A percentile compares a stretch with the other conserved stretches of the same genome.
These are phyloP conservation scores for Myotis planiceps DNA, from an alignment of 2,797 vertebrate genomes.

Conservation along the genomic window DNA sequence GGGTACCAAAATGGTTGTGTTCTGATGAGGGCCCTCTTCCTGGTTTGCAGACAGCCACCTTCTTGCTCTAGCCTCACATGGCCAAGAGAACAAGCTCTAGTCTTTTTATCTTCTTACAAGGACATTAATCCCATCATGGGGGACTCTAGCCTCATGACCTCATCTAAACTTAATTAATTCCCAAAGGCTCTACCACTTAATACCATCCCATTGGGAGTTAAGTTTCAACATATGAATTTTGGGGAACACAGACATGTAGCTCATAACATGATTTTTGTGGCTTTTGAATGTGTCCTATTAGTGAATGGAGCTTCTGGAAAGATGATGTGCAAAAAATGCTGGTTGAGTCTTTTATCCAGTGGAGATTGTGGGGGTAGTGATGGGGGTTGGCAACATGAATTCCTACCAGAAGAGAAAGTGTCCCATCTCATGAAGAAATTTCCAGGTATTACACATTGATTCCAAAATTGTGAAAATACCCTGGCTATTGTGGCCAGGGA, in stretches of 20 bases:
- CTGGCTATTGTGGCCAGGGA: neutral
- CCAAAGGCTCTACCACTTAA: neutral
- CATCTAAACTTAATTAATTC: neutral
- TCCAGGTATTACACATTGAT: neutral
- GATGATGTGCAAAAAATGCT: neutral
- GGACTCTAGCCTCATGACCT: neutral
- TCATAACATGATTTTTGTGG: neutral
- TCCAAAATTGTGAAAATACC: neutral
- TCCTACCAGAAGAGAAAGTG: neutral
- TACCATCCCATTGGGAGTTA: neutral
- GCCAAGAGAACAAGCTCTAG: neutral
- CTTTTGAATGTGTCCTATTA: neutral
- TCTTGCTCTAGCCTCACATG: neutral
- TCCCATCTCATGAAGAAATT: neutral
- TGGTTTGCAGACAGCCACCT: neutral
- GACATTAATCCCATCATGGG: neutral
- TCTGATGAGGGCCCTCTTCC: neutral
- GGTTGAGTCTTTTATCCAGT: neutral
- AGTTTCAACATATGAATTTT: neutral
- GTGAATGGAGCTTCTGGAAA: neutral
- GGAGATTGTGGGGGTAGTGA: neutral
- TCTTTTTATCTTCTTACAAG: neutral
- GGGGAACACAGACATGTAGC: neutral
- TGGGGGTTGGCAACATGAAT: neutral
- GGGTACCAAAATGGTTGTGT: neutral